Conservation (phyloP, 2,888 invertebrate genomes). For the Ophion ellenae region DNA sequence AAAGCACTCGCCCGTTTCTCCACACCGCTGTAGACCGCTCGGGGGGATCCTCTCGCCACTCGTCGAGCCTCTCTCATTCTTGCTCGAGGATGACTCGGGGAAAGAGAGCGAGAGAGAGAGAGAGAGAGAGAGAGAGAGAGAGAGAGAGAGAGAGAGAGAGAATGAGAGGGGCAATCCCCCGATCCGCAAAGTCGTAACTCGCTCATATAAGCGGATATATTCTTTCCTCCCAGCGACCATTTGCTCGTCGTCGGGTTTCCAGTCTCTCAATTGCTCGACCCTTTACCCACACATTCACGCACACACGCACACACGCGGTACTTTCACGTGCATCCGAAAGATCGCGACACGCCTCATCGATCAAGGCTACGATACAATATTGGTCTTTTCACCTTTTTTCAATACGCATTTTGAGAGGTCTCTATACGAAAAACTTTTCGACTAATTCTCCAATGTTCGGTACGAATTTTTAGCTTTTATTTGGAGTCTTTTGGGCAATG, state of each 20-base stretch:
- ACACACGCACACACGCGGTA: neutral
- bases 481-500: neutral
- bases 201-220: slow-evolving; percentile 72
- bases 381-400: no score
- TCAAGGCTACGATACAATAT: no score
- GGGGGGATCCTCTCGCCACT: neutral
- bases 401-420: no score
- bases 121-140: slow-evolving; percentile 34
- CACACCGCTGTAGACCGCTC: neutral
- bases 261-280: slow-evolving; percentile 30
- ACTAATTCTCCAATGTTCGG: no score
- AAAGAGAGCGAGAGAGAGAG: slow-evolving; percentile 31
- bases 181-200: slow-evolving; percentile 71
- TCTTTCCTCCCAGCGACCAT: slow-evolving; percentile 66
- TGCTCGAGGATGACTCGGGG: slow-evolving; percentile 37
- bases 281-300: neutral
- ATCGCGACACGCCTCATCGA: no score
- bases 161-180: slow-evolving; percentile 62
- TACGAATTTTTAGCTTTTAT: no score
- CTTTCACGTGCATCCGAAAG: neutral
- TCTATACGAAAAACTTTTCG: no score
- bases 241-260: slow-evolving; percentile 52
- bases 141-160: slow-evolving; percentile 36
- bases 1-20: neutral
- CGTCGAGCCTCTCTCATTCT: slow-evolving; percentile 3